A percentile compares a stretch with the other conserved stretches of the same genome.
Evolutionary conservation across 1,140 invertebrate species (phyloP).

Genomic region (Micrasema minimum): DNA sequence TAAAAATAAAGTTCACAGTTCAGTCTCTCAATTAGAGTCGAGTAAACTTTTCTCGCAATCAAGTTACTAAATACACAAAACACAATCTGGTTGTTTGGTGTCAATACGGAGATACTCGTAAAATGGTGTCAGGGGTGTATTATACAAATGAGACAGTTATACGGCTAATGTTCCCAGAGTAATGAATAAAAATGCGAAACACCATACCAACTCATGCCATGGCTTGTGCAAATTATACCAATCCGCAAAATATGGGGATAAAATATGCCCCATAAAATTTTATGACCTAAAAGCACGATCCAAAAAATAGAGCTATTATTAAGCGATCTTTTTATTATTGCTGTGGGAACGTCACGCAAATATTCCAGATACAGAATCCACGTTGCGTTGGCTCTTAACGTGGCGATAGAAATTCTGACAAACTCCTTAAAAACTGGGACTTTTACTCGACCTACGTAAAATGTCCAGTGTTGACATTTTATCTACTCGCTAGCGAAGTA

Average conservation of each 20-base stretch:
- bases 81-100: too few relatives aligned
- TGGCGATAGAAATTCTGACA: neutral
- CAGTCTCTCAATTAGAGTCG: too few relatives aligned
- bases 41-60: too few relatives aligned
- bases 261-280: slow-evolving; percentile 38
- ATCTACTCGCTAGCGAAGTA: too few relatives aligned
- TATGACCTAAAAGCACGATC: slow-evolving; percentile 34
- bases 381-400: neutral
- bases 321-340: slow-evolving; percentile 40
- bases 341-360: slow-evolving; percentile 4
- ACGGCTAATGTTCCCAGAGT: neutral
- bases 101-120: too few relatives aligned
- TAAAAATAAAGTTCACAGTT: too few relatives aligned
- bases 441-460: too few relatives aligned
- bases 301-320: slow-evolving; percentile 42
- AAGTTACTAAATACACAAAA: too few relatives aligned
- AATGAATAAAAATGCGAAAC: slow-evolving; percentile 14
- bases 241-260: slow-evolving; percentile 39
- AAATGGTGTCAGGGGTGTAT: too few relatives aligned
- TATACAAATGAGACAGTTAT: neutral
- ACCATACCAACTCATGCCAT: slow-evolving; percentile 1
- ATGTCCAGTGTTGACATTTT: too few relatives aligned
- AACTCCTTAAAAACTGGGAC: too few relatives aligned
- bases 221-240: slow-evolving; percentile 26
- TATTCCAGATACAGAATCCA: neutral